phyloP scores from a whole-genome alignment of 2,888 invertebrate species.

The Dasypogon diadema region DNA sequence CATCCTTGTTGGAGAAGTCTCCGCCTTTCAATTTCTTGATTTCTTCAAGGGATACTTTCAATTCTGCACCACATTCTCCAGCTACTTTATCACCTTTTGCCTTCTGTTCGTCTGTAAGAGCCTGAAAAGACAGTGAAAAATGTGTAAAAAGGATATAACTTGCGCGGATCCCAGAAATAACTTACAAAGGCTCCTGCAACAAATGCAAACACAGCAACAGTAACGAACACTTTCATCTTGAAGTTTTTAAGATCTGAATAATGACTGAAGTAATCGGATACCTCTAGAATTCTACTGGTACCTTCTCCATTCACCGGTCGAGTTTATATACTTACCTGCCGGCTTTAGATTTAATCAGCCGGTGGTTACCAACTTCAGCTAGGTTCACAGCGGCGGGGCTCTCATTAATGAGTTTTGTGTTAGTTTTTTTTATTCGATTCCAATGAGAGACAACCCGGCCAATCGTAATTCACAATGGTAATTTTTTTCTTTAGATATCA shows the following conservation, averaged over 20 bases:
- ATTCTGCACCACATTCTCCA: constrained; percentile 60
- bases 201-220: constrained; percentile 20
- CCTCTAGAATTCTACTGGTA: constrained; percentile 7
- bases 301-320: not conserved
- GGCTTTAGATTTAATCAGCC: not conserved
- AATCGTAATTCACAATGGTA: not conserved
- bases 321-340: constrained; percentile 20
- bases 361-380: not conserved
- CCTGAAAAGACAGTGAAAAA: constrained; percentile 27
- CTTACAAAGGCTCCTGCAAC: constrained; percentile 44
- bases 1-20: constrained; percentile 59
- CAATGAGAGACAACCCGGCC: not conserved
- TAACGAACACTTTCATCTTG: constrained; percentile 52
- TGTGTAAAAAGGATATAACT: not conserved
- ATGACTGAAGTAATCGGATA: not conserved
- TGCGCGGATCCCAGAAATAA: too few relatives aligned
- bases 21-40: constrained; percentile 59
- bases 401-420: not conserved
- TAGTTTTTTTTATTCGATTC: too few relatives aligned
- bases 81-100: constrained; percentile 58
- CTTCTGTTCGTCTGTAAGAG: constrained; percentile 61
- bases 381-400: not conserved
- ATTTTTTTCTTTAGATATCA: not conserved
- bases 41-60: constrained; percentile 60
- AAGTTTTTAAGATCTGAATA: not conserved